Evolutionary conservation across 2,888 invertebrate species (phyloP).

Genomic region (Clivina fossor): DNA sequence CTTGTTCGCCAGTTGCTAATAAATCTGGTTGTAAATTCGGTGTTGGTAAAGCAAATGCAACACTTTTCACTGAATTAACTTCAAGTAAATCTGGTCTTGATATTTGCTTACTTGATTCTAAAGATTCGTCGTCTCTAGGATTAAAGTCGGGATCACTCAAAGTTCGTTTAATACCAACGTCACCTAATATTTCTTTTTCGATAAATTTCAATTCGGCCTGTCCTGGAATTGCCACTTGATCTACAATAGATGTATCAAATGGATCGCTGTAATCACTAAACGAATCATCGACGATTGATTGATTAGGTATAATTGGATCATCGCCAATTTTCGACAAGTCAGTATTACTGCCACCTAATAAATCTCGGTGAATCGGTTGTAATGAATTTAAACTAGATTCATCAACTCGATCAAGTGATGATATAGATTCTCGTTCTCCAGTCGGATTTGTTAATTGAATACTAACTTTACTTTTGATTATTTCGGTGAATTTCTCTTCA

Average conservation of each 20-base stretch:
- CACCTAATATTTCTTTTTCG: conserved; percentile 73
- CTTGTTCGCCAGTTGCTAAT: conserved; percentile 60
- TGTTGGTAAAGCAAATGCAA: conserved; percentile 64
- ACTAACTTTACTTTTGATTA: conserved; percentile 51
- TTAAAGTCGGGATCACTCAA: conserved; percentile 78
- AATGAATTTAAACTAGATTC: conserved; percentile 55
- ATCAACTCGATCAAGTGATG: conserved; percentile 50
- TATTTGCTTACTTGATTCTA: conserved; percentile 52
- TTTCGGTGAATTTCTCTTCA: conserved; percentile 38
- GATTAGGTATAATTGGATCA: conserved; percentile 65
- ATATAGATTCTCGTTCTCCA: conserved; percentile 61
- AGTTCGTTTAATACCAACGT: conserved; percentile 52
- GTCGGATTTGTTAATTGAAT: conserved; percentile 67
- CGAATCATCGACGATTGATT: conserved; percentile 50
- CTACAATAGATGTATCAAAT: conserved; percentile 81
- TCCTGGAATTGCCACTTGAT: conserved; percentile 71
- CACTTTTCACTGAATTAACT: conserved; percentile 50
- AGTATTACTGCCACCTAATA: conserved; percentile 75
- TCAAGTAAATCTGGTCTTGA: conserved; percentile 65
- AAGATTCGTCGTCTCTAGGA: conserved; percentile 67
- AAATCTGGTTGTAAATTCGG: conserved; percentile 55
- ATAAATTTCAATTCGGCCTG: conserved; percentile 76
- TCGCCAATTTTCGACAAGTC: conserved; percentile 71
- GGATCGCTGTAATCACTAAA: conserved; percentile 72
- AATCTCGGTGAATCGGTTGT: conserved; percentile 60